phyloP scores from a whole-genome alignment of 2,797 vertebrate species.

The Numenius phaeopus region DNA sequence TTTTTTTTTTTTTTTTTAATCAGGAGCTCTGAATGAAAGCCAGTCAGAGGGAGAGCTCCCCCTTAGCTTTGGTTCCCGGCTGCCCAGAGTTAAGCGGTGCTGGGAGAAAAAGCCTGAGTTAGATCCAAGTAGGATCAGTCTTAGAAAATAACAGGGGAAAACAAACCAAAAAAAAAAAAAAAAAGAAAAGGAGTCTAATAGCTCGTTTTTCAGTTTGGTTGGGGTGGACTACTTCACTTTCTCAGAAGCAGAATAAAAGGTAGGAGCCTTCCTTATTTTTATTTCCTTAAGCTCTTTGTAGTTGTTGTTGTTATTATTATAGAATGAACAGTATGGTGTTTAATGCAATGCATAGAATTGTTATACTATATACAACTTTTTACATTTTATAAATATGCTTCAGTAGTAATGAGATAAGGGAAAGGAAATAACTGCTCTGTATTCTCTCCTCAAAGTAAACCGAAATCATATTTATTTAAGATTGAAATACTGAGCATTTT shows the following conservation, averaged over 20 bases:
- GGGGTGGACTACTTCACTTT: slow-evolving; percentile 73
- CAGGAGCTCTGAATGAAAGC: slow-evolving; percentile 88
- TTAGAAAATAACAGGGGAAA: slow-evolving; percentile 72
- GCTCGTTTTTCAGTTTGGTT: slow-evolving; percentile 56
- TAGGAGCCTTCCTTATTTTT: slow-evolving; percentile 72
- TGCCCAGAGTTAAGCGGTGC: slow-evolving; percentile 90
- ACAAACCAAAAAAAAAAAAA: not conserved
- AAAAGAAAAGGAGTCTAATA: slow-evolving; percentile 41
- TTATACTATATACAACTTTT: slow-evolving; percentile 41
- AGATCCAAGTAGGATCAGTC: slow-evolving; percentile 77
- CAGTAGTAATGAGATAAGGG: not conserved
- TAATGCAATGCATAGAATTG: not conserved
- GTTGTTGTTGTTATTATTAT: not conserved
- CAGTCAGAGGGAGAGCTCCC: slow-evolving; percentile 86
- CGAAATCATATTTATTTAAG: not conserved
- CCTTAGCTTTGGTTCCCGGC: slow-evolving; percentile 80
- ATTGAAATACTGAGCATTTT: not conserved
- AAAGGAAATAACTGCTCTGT: not conserved
- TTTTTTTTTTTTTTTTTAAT: slow-evolving; percentile 50
- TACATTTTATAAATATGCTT: not conserved
- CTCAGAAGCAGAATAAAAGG: slow-evolving; percentile 76
- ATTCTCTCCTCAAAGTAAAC: not conserved
- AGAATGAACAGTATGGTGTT: not conserved
- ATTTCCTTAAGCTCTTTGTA: not conserved
- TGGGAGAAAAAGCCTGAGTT: slow-evolving; percentile 81